Conservation (phyloP, 2,888 invertebrate genomes). For the Phanerotoma sp. region DNA sequence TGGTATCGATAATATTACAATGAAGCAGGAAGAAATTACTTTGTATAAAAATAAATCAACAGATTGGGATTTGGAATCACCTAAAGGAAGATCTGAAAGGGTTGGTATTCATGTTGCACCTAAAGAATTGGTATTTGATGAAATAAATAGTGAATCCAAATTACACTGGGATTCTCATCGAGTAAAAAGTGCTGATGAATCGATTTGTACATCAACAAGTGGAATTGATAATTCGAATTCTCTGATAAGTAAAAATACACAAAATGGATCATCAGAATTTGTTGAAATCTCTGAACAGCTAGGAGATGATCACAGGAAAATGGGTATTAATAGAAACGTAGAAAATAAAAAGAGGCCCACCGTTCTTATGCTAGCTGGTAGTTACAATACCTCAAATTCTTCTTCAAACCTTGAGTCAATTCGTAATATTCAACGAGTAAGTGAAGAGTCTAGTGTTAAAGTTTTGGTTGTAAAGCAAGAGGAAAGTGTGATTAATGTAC, state of each 20-base stretch:
- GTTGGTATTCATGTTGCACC: slow-evolving; percentile 3
- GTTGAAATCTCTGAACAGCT: neutral
- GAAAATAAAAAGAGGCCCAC: slow-evolving; percentile 62
- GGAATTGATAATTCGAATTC: too few species aligned
- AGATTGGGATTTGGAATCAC: neutral
- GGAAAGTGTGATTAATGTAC: slow-evolving; percentile 37
- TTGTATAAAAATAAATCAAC: neutral
- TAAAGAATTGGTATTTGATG: slow-evolving; percentile 11
- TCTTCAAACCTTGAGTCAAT: slow-evolving; percentile 25
- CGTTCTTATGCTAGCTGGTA: slow-evolving; percentile 60
- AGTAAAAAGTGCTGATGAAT: neutral
- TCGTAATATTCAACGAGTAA: slow-evolving; percentile 14
- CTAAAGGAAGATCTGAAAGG: neutral
- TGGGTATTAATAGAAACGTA: slow-evolving; percentile 13
- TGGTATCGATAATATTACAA: neutral
- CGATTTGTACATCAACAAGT: neutral
- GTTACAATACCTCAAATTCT: slow-evolving; percentile 15
- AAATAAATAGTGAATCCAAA: neutral
- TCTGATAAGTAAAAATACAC: too few species aligned
- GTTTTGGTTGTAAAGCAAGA: slow-evolving; percentile 49
- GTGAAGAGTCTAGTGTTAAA: slow-evolving; percentile 36
- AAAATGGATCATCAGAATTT: too few species aligned
- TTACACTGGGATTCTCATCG: neutral
- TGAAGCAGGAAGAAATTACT: neutral
- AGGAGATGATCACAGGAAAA: neutral